Conservation (phyloP, 1,140 invertebrate genomes). For the Daktulosphaira vitifoliae region DNA sequence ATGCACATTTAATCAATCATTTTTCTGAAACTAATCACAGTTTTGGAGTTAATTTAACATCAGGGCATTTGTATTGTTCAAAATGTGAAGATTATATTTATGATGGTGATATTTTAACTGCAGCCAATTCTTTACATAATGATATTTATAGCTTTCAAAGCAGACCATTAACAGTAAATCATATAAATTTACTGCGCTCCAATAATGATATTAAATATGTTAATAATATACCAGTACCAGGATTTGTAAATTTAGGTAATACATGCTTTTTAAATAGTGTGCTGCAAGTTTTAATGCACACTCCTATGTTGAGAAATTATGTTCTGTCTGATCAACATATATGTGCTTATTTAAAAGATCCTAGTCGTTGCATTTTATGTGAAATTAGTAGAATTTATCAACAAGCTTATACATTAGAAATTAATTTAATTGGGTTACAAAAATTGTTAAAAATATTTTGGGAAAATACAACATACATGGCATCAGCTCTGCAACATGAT, state of each 20-base stretch:
- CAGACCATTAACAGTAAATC: neutral
- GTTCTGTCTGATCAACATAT: conserved; percentile 84
- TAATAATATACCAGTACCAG: conserved; percentile 59
- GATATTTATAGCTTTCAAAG: conserved; percentile 15
- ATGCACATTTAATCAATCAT: conserved; percentile 1
- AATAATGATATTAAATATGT: conserved; percentile 14
- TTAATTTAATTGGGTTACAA: conserved; percentile 50
- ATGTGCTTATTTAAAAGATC: conserved; percentile 58
- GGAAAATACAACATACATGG: conserved; percentile 90
- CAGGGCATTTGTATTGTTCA: conserved; percentile 18
- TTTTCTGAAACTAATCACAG: neutral
- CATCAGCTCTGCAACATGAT: conserved; percentile 96
- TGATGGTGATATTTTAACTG: conserved; percentile 14
- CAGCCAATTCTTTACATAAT: neutral
- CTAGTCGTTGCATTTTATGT: conserved; percentile 75
- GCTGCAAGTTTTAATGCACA: conserved; percentile 90
- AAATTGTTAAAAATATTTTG: conserved; percentile 87
- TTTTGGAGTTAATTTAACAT: conserved; percentile 11
- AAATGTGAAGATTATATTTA: conserved; percentile 32
- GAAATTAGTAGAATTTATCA: conserved; percentile 79
- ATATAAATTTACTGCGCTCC: conserved; percentile 15
- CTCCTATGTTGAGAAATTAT: conserved; percentile 86
- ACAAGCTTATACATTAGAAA: conserved; percentile 41
- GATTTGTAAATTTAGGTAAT: conserved; percentile 92
- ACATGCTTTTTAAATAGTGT: conserved; percentile 99